A percentile compares a stretch with the other conserved stretches of the same genome.
phyloP scores from a whole-genome alignment of 2,888 invertebrate species.

The Platycnemis pennipes region DNA sequence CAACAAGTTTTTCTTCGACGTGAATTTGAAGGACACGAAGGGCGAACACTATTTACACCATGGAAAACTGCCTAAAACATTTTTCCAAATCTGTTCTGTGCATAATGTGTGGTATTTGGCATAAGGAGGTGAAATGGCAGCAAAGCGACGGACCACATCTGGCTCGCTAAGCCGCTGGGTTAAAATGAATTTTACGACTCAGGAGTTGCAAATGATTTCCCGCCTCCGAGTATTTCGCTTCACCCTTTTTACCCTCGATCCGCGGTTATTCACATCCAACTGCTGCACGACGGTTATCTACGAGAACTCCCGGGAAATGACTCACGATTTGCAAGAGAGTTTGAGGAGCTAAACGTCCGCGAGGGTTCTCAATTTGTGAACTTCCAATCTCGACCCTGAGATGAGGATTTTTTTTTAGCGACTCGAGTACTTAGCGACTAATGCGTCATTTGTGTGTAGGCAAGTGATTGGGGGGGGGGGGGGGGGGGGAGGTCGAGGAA shows the following conservation, averaged over 20 bases:
- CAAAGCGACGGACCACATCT: background rate
- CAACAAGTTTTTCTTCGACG: no score
- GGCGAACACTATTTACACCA: no score
- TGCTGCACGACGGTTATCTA: background rate
- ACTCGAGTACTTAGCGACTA: background rate
- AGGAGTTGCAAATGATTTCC: background rate
- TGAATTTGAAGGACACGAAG: no score
- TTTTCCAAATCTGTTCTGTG: no score
- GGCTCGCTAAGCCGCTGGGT: background rate
- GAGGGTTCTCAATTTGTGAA: background rate
- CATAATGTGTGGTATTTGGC: no score
- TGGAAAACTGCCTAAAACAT: no score
- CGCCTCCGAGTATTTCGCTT: background rate
- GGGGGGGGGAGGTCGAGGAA: background rate
- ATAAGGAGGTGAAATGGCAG: no score
- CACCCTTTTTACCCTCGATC: background rate
- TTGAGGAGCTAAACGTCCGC: background rate
- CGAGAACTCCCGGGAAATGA: background rate
- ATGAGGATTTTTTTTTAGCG: background rate
- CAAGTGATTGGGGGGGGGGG: background rate
- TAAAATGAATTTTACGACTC: background rate
- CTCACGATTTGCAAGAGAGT: background rate
- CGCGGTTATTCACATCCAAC: background rate
- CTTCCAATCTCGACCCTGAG: conserved; percentile 4
- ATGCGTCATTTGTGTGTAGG: background rate